A percentile compares a stretch with the other conserved stretches of the same genome.
Conservation (phyloP, 2,113 vertebrate species). For the Apaloderma vittatum region DNA sequence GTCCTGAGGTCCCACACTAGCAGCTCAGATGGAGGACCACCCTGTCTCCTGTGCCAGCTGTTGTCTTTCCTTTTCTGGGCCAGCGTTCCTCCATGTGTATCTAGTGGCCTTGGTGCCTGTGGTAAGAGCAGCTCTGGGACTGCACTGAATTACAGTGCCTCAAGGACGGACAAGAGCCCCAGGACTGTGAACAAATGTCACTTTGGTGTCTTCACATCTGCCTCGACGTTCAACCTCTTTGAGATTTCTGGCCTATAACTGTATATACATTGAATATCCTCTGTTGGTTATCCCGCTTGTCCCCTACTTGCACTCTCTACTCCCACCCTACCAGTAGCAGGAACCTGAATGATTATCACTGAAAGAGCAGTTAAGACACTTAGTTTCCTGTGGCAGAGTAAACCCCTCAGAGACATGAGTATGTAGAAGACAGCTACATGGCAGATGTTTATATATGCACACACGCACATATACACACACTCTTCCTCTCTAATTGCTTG, state of each 20-base stretch:
- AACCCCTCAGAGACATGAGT: background rate
- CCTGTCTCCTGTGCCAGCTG: fast-evolving
- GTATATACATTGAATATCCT: background rate
- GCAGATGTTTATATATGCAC: conserved; percentile 67
- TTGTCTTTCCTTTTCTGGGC: background rate
- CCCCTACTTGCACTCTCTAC: background rate
- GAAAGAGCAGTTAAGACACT: background rate
- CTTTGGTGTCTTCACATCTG: background rate
- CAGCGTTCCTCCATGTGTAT: background rate
- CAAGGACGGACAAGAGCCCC: background rate
- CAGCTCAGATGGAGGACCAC: background rate
- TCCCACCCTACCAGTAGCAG: background rate
- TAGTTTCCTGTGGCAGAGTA: conserved; percentile 13
- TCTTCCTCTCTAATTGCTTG: conserved; percentile 61
- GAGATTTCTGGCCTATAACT: background rate
- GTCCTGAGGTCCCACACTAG: background rate
- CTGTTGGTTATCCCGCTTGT: background rate
- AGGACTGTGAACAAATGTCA: fast-evolving
- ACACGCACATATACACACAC: background rate
- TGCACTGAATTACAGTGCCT: background rate
- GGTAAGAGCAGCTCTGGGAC: background rate
- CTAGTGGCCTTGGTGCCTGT: background rate
- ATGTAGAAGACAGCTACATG: conserved; percentile 51
- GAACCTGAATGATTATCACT: background rate
- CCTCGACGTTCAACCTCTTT: background rate